These are phyloP conservation scores for Drosophila yakuba DNA, from an alignment of 1,140 invertebrate genomes.

Conservation along the genomic window DNA sequence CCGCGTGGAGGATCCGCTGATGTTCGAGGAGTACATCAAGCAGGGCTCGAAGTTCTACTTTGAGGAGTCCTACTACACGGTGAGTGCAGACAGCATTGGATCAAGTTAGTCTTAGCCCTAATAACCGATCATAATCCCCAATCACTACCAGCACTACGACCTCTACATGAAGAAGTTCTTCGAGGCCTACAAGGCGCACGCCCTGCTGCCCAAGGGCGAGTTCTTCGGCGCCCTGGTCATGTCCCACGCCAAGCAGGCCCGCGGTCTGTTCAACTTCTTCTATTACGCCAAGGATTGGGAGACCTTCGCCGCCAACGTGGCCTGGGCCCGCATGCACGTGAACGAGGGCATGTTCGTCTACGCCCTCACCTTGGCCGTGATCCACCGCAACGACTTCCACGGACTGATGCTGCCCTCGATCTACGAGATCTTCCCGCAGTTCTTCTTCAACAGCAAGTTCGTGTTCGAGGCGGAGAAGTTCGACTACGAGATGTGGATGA, in stretches of 20 bases:
- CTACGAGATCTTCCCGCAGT: constrained; percentile 16
- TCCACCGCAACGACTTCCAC: constrained; percentile 12
- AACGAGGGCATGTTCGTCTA: constrained; percentile 17
- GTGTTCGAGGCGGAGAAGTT: constrained; percentile 11
- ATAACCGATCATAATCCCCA: too few relatives aligned
- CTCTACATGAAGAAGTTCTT: constrained; percentile 69
- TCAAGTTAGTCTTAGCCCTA: too few relatives aligned
- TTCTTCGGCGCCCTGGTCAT: constrained; percentile 12
- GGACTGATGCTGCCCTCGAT: constrained; percentile 10
- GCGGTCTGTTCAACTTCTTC: constrained; percentile 15
- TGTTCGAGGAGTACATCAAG: constrained; percentile 66
- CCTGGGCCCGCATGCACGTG: constrained; percentile 12
- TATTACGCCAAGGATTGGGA: constrained; percentile 16
- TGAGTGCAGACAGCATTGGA: constrained; percentile 27
- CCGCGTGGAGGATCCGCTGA: constrained; percentile 60
- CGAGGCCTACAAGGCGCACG: constrained; percentile 58
- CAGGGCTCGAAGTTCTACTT: constrained; percentile 42
- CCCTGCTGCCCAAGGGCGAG: constrained; percentile 8
- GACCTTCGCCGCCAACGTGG: constrained; percentile 7
- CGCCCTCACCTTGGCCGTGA: constrained; percentile 4
- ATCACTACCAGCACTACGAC: constrained; percentile 65
- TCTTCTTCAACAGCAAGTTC: constrained; percentile 18
- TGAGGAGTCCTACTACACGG: constrained; percentile 52
- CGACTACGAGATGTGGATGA: constrained; percentile 15
- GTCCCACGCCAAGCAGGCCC: constrained; percentile 12